Base-by-base conservation (phyloP, 2,888 invertebrate species). In the Mayetiola destructor region DNA sequence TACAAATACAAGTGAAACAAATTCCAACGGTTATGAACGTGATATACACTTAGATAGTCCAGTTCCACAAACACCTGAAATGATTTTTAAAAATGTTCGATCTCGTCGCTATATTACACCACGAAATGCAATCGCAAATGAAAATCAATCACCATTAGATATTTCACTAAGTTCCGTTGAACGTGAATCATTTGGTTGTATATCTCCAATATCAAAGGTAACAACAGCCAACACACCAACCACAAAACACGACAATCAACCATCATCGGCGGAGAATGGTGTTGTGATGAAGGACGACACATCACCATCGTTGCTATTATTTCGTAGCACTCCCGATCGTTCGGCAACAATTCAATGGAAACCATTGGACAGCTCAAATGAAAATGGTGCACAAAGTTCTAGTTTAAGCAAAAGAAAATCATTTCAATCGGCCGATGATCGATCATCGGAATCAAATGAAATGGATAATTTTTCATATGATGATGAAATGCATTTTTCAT, bases 181-280 rank as follows among this genome's bases (percentile, higher is more conserved):
- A 23, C 68, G 68, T n/a, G 66, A 65, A 30, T 68, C 68, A 9
- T 71, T 71, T 60, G 70, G 69, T 2, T 68, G 66, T 10, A 64
- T 72, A 1, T 72, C 72, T 8, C 72, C 72, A 3, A 72, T 72
- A 20, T 64, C 68, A 12, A 68, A 62, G 40, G 60, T 60, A 21
- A 55, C 59, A 0, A 59, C 61, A 16, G 55, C 59, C 1, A 37
- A 27, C n/a, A 21, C 56, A 16, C 32, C 35, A 2, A 10, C 16
- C 9, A 20, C 29, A 2, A 16, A 30, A 12, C 53, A 23, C 16
- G 18, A 53, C 20, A 12, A 21, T 42, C 36, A 5, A 37, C 55
- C 48, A 30, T 37, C 21, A 30, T 42, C 10, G 12, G 42, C 12
- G 21, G 55, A 42, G 42, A 53, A 37, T 37, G n/a, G n/a, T n/a